Evolutionary conservation across 2,113 vertebrate genomes (phyloP).

Genomic region (Rhineura floridana): DNA sequence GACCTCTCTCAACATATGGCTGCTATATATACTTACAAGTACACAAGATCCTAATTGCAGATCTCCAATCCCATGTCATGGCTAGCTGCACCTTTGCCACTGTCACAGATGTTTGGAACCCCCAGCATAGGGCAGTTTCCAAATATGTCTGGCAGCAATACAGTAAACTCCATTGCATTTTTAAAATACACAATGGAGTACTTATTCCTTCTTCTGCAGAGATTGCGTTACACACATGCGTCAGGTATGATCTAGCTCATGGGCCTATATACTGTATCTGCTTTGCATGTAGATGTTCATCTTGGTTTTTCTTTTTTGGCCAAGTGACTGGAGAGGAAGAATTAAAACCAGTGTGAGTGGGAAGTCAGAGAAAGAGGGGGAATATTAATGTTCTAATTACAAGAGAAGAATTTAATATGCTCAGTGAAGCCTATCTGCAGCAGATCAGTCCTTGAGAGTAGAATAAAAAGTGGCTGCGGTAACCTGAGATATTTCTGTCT

Average conservation of each 20-base stretch:
- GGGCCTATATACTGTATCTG: slow-evolving; percentile 30
- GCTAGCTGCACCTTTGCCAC: not conserved
- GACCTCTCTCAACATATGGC: not conserved
- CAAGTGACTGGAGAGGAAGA: slow-evolving; percentile 53
- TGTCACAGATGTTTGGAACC: not conserved
- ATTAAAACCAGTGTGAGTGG: slow-evolving; percentile 49
- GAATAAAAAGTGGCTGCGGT: slow-evolving; percentile 45
- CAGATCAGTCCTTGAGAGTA: slow-evolving; percentile 42
- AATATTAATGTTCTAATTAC: slow-evolving; percentile 65
- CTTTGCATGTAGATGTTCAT: slow-evolving; percentile 43
- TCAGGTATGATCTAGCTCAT: slow-evolving; percentile 41
- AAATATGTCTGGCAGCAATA: not conserved
- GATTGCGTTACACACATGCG: not conserved
- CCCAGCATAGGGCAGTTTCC: not conserved
- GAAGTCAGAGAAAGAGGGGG: slow-evolving; percentile 45
- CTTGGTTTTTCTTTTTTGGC: slow-evolving; percentile 50
- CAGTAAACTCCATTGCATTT: not conserved
- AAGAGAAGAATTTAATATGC: slow-evolving; percentile 36
- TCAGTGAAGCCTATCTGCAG: slow-evolving; percentile 41
- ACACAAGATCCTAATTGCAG: not conserved
- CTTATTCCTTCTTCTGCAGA: not conserved
- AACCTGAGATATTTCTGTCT: slow-evolving; percentile 1
- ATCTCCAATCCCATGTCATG: not conserved
- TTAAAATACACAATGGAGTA: not conserved
- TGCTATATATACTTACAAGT: not conserved